Evolutionary conservation across 2,113 vertebrate species (phyloP).

Genomic region (Guaruba guarouba): DNA sequence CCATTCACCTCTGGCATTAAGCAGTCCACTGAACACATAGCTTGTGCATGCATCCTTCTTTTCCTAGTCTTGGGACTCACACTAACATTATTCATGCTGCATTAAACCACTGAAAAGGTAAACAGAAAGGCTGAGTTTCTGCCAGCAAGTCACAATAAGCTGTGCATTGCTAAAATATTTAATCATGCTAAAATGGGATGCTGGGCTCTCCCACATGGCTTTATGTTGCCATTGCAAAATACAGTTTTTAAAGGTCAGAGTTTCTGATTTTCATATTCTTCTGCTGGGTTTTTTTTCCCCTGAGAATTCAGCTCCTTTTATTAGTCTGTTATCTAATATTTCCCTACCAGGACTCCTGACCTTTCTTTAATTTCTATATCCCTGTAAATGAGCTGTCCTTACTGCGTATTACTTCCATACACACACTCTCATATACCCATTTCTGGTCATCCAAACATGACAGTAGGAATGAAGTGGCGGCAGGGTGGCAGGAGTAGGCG

Average conservation of each 20-base stretch:
- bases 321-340: background rate
- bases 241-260: constrained; percentile 17
- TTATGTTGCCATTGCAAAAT: background rate
- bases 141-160: background rate
- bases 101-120: background rate
- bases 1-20: constrained; percentile 12
- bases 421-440: fast-evolving
- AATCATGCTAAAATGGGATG: background rate
- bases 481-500: background rate
- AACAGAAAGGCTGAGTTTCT: background rate
- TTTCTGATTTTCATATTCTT: background rate
- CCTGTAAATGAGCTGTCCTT: background rate
- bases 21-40: background rate
- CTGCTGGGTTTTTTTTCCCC: background rate
- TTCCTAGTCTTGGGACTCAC: background rate
- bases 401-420: fast-evolving
- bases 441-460: fast-evolving
- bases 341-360: background rate
- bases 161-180: background rate
- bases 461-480: fast-evolving
- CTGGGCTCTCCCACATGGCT: background rate
- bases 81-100: background rate
- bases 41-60: background rate
- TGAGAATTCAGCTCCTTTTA: background rate
- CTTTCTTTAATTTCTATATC: background rate